Evolutionary conservation across 1,140 invertebrate genomes (phyloP).

Genomic region (Saccostrea cuccullata): DNA sequence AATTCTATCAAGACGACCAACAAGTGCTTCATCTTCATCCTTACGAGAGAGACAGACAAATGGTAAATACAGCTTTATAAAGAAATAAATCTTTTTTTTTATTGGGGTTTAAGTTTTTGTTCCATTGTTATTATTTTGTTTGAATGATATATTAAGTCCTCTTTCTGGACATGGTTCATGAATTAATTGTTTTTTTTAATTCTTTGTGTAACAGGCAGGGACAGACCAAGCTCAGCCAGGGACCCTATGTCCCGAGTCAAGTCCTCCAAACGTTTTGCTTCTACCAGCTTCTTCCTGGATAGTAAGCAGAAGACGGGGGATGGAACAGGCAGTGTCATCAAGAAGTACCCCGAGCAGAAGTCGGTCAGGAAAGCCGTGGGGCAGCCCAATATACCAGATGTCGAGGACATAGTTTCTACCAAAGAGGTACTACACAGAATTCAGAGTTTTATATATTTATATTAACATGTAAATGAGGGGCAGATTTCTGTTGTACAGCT

Average conservation of each 20-base stretch:
- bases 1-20: constrained; percentile 56
- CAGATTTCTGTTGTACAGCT: no score
- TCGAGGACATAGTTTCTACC: constrained; percentile 74
- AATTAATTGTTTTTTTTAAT: neutral
- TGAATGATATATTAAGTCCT: no score
- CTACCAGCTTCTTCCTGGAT: constrained; percentile 74
- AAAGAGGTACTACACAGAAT: constrained; percentile 72
- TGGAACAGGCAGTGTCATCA: constrained; percentile 71
- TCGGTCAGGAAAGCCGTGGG: constrained; percentile 72
- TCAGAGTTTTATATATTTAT: neutral
- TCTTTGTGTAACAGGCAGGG: constrained; percentile 24
- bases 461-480: neutral
- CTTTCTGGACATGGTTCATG: no score
- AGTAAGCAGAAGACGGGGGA: constrained; percentile 63
- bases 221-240: constrained; percentile 68
- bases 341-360: constrained; percentile 70
- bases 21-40: constrained; percentile 57
- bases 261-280: constrained; percentile 56
- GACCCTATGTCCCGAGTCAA: constrained; percentile 73
- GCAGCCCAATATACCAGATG: constrained; percentile 69
- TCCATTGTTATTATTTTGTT: no score
- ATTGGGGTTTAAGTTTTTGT: no score
- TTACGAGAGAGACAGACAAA: neutral
- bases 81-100: no score
- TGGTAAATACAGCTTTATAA: neutral